phyloP scores from a whole-genome alignment of 2,113 vertebrate species.

The Alligator sinensis region DNA sequence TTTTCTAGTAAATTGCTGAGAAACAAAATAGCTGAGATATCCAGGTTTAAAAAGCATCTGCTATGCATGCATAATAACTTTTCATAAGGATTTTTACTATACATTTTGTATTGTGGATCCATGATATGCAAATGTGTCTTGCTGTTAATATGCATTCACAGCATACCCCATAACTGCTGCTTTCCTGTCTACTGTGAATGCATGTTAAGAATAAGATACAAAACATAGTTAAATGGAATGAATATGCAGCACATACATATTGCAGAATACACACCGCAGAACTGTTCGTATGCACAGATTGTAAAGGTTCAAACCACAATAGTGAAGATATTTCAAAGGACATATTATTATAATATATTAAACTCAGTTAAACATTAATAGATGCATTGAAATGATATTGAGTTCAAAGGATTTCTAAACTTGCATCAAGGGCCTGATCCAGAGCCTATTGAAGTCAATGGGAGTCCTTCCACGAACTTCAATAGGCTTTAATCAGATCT shows the following conservation, averaged over 20 bases:
- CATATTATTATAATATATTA: not conserved
- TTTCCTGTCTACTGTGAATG: slow-evolving; percentile 72
- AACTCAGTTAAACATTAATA: not conserved
- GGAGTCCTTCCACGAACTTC: not conserved
- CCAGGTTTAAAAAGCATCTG: slow-evolving; percentile 72
- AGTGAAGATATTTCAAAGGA: not conserved
- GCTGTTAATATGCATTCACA: slow-evolving; percentile 71
- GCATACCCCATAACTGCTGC: slow-evolving; percentile 59
- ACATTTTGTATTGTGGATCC: slow-evolving; percentile 50
- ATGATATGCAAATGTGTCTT: slow-evolving; percentile 67
- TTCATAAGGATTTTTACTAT: slow-evolving; percentile 60
- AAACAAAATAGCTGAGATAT: slow-evolving; percentile 69
- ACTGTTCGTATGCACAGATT: not conserved
- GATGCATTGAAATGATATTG: not conserved
- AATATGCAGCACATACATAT: not conserved
- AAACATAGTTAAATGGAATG: slow-evolving; percentile 28
- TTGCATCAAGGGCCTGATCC: not conserved
- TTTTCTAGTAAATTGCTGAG: slow-evolving; percentile 64
- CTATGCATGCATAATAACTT: slow-evolving; percentile 69
- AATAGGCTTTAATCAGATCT: fast-evolving
- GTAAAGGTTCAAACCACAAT: not conserved
- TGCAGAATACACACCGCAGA: not conserved
- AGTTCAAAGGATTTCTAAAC: slow-evolving; percentile 22
- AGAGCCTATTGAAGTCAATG: not conserved
- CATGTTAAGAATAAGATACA: slow-evolving; percentile 60